These are phyloP conservation scores for Squalus acanthias DNA, from an alignment of 2,797 vertebrate species.

Conservation along the genomic window DNA sequence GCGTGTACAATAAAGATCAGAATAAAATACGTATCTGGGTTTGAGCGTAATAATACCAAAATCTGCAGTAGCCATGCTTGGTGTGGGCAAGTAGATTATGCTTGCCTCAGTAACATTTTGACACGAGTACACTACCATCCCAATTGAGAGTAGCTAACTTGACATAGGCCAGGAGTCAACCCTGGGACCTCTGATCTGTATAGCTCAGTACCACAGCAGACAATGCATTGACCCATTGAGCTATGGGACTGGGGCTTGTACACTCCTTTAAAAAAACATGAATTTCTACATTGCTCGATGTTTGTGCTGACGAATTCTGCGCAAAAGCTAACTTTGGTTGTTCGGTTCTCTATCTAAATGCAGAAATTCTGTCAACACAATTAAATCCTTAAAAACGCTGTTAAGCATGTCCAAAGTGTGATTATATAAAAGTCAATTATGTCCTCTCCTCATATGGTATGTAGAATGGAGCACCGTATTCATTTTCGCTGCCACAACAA, in stretches of 20 bases:
- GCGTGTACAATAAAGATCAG: neutral
- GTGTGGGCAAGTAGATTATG: neutral
- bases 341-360: neutral
- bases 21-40: neutral
- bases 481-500: conserved; percentile 11
- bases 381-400: neutral
- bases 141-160: neutral
- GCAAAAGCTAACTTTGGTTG: neutral
- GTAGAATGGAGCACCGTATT: neutral
- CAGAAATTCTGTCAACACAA: neutral
- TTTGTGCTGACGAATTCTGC: neutral
- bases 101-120: neutral
- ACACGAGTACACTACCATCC: too few relatives aligned
- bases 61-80: neutral
- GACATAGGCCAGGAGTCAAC: neutral
- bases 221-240: neutral
- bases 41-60: neutral
- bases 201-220: neutral
- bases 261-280: neutral
- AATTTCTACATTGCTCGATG: neutral
- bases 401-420: neutral
- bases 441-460: neutral
- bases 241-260: neutral
- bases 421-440: conserved; percentile 8
- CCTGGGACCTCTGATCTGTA: neutral